Evolutionary conservation across 2,888 invertebrate genomes (phyloP).

Genomic region (Drosophila pseudotalamancana): DNA sequence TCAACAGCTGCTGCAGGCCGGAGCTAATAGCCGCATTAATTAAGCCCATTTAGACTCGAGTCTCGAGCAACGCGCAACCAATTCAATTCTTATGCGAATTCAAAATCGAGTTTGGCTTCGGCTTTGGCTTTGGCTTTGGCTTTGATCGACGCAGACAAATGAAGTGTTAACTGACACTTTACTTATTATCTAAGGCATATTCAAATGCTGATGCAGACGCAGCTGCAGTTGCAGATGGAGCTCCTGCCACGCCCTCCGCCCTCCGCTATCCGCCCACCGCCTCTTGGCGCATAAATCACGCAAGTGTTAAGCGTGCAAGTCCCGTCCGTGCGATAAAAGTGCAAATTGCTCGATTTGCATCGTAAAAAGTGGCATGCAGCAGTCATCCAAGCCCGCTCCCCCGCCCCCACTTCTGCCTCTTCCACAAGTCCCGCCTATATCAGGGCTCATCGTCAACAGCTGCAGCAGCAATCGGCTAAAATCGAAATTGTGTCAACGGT

Average conservation of each 20-base stretch:
- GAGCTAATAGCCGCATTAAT: slow-evolving; percentile 68
- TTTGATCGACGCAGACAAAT: slow-evolving; percentile 71
- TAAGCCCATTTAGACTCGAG: slow-evolving; percentile 58
- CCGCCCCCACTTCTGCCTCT: background rate
- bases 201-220: slow-evolving; percentile 3
- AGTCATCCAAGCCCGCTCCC: background rate
- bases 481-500: slow-evolving; percentile 55
- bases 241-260: background rate
- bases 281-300: slow-evolving; percentile 61
- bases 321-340: slow-evolving; percentile 70
- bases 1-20: slow-evolving; percentile 29
- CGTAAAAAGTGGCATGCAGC: slow-evolving; percentile 62
- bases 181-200: slow-evolving; percentile 44
- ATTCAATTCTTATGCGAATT: slow-evolving; percentile 52
- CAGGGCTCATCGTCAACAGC: background rate
- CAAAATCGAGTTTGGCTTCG: slow-evolving; percentile 61
- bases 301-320: slow-evolving; percentile 66
- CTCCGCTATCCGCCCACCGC: background rate
- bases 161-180: slow-evolving; percentile 77
- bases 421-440: background rate
- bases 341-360: slow-evolving; percentile 79
- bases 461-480: slow-evolving; percentile 35
- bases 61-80: slow-evolving; percentile 1
- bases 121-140: slow-evolving; percentile 27
- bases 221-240: background rate